These are phyloP conservation scores for Eucera pruinosa DNA, from an alignment of 2,888 invertebrate species.

Conservation along the genomic window DNA sequence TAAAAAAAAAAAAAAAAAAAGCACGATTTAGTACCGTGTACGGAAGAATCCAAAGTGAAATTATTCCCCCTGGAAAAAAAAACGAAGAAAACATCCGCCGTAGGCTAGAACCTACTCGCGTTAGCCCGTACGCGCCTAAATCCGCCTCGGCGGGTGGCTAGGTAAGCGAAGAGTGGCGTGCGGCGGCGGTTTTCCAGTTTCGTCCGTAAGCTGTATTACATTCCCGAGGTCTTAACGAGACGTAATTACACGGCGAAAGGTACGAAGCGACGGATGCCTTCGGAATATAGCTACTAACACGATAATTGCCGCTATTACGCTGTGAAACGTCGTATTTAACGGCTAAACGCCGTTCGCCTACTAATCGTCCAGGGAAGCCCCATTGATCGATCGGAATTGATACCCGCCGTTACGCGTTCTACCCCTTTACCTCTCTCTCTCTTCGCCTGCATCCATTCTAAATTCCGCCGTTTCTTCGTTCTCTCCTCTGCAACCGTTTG, in stretches of 20 bases:
- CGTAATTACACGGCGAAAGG: constrained; percentile 80
- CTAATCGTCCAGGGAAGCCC: constrained; percentile 74
- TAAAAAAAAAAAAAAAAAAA: too few species aligned
- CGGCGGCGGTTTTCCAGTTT: constrained; percentile 73
- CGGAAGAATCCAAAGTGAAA: too few species aligned
- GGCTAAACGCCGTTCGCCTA: constrained; percentile 80
- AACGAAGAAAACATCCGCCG: too few species aligned
- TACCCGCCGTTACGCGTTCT: constrained; percentile 51
- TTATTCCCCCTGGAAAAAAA: too few species aligned
- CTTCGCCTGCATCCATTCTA: constrained; percentile 1
- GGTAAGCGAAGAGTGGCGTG: too few species aligned
- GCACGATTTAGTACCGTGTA: too few species aligned
- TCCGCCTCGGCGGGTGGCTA: too few species aligned
- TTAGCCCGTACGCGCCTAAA: too few species aligned
- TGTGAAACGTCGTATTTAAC: constrained; percentile 82
- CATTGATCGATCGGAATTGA: constrained; percentile 65
- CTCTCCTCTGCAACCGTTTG: background rate
- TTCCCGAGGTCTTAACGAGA: constrained; percentile 80
- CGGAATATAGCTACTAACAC: constrained; percentile 81
- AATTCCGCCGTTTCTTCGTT: background rate
- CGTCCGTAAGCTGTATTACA: constrained; percentile 72
- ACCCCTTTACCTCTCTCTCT: background rate
- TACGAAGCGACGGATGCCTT: constrained; percentile 77
- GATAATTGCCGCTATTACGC: constrained; percentile 83
- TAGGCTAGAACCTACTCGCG: too few species aligned